Evolutionary conservation across 2,888 invertebrate genomes (phyloP).

Genomic region (Apoda limacodes): DNA sequence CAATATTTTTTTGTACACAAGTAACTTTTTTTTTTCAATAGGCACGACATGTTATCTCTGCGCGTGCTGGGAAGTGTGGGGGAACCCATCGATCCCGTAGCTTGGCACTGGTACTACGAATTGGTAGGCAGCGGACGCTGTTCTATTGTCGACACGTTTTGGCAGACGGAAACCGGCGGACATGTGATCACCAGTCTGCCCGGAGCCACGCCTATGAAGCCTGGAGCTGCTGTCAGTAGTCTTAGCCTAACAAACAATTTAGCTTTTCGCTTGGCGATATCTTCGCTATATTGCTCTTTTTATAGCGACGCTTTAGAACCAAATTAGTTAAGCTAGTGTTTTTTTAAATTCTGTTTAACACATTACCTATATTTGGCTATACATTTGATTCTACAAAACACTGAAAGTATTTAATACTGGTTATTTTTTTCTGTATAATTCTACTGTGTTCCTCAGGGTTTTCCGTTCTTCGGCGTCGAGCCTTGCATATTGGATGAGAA

Average conservation of each 20-base stretch:
- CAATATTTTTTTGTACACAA: too few species aligned
- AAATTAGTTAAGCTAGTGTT: too few species aligned
- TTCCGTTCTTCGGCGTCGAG: conserved; percentile 97
- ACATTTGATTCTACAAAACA: too few species aligned
- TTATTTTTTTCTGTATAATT: too few species aligned
- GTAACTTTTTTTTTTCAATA: too few species aligned
- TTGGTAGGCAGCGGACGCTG: conserved; percentile 84
- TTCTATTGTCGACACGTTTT: conserved; percentile 97
- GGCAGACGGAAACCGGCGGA: conserved; percentile 99
- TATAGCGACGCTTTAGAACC: too few species aligned
- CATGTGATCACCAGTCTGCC: conserved; percentile 97
- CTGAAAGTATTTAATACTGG: too few species aligned
- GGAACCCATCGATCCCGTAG: conserved; percentile 98
- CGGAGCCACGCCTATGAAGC: conserved; percentile 96
- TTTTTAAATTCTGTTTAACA: too few species aligned
- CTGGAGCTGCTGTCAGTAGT: conserved; percentile 92
- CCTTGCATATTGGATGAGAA: conserved; percentile 89
- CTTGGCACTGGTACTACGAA: conserved; percentile 96
- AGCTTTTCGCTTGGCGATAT: too few species aligned
- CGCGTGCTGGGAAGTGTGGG: conserved; percentile 96
- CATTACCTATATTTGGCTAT: too few species aligned
- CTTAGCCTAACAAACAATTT: too few species aligned
- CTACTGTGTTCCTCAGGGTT: conserved; percentile 77
- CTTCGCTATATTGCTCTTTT: too few species aligned
- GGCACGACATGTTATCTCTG: conserved; percentile 73